Evolutionary conservation across 2,888 invertebrate species (phyloP).

Genomic region (Meiosimyza decipiens): DNA sequence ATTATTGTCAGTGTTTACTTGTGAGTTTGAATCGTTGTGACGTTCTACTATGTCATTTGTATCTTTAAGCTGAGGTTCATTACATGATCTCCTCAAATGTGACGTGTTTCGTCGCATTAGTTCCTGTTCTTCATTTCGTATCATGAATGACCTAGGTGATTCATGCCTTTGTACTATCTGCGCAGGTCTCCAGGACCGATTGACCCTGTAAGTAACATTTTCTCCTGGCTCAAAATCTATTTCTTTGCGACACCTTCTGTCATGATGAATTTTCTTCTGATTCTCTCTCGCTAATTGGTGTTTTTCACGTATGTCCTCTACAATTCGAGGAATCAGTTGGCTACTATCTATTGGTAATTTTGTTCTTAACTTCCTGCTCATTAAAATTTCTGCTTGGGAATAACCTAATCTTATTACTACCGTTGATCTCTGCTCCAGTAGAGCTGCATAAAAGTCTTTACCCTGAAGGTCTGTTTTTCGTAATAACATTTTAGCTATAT

Average conservation of each 20-base stretch:
- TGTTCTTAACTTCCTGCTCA: conserved; percentile 9
- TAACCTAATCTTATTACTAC: conserved; percentile 16
- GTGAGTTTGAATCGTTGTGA: too few species aligned
- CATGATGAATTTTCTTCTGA: not conserved
- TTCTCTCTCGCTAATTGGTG: not conserved
- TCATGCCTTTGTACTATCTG: conserved; percentile 19
- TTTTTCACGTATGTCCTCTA: conserved; percentile 6
- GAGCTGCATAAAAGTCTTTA: conserved; percentile 12
- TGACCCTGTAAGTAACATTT: conserved; percentile 19
- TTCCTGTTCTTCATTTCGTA: conserved; percentile 8
- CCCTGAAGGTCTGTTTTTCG: conserved; percentile 5
- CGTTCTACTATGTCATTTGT: not conserved
- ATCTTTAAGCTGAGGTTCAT: conserved; percentile 4
- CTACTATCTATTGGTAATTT: conserved; percentile 16
- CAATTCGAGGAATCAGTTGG: conserved; percentile 1
- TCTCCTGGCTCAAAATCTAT: conserved; percentile 7
- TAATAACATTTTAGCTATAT: conserved; percentile 12
- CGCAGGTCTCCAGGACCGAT: conserved; percentile 9
- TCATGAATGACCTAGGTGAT: conserved; percentile 20
- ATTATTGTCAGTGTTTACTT: too few species aligned
- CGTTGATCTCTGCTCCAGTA: conserved; percentile 13
- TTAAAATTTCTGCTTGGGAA: conserved; percentile 11
- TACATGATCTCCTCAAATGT: conserved; percentile 3
- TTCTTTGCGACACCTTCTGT: conserved; percentile 10
- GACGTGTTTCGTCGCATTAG: not conserved